These are phyloP conservation scores for Sycophaga agraensis DNA, from an alignment of 1,140 invertebrate species.

Conservation along the genomic window DNA sequence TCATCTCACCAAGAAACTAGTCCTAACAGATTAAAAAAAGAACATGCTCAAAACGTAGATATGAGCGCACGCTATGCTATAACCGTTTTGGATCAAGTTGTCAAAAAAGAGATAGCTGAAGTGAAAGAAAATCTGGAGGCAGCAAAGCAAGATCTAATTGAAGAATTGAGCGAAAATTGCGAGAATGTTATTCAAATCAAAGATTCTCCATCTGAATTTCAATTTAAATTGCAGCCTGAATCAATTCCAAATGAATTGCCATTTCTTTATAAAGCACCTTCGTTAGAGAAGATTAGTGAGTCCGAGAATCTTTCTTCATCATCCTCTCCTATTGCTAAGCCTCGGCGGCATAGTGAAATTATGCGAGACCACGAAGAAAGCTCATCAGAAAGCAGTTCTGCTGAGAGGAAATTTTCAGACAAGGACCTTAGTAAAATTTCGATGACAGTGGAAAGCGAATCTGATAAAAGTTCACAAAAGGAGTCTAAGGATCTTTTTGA, in stretches of 20 bases:
- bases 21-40: slow-evolving; percentile 70
- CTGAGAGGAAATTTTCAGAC: slow-evolving; percentile 17
- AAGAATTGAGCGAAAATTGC: slow-evolving; percentile 60
- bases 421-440: slow-evolving; percentile 20
- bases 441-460: slow-evolving; percentile 36
- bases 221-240: slow-evolving; percentile 62
- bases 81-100: slow-evolving; percentile 57
- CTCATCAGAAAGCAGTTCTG: slow-evolving; percentile 24
- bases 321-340: slow-evolving; percentile 38
- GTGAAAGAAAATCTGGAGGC: slow-evolving; percentile 69
- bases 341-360: slow-evolving; percentile 20
- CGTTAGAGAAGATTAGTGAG: slow-evolving; percentile 40
- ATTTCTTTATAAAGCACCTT: slow-evolving; percentile 51
- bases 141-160: slow-evolving; percentile 66
- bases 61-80: slow-evolving; percentile 53
- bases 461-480: slow-evolving; percentile 40
- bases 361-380: not conserved
- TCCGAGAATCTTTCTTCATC: slow-evolving; percentile 33
- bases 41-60: slow-evolving; percentile 63
- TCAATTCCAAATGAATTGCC: slow-evolving; percentile 54
- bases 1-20: slow-evolving; percentile 57
- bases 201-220: slow-evolving; percentile 72
- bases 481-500: slow-evolving; percentile 20
- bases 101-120: slow-evolving; percentile 68
- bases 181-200: slow-evolving; percentile 59